These are phyloP conservation scores for Pollenia labialis DNA, from an alignment of 2,888 invertebrate genomes.

Conservation along the genomic window DNA sequence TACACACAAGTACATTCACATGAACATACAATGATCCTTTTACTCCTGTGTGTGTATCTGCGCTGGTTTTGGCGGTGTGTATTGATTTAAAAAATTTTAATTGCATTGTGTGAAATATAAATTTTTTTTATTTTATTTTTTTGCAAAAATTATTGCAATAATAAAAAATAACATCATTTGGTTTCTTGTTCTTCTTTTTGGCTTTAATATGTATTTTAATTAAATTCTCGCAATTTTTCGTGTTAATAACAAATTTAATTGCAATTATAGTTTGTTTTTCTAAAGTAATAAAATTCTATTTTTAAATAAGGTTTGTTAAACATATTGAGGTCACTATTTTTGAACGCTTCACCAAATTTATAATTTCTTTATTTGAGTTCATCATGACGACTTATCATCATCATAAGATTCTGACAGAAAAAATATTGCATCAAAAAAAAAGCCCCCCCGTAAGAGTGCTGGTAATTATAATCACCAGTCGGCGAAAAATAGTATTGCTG, in stretches of 20 bases:
- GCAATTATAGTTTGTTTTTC: constrained; percentile 45
- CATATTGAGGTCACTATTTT: too few relatives aligned
- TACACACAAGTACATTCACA: constrained; percentile 3
- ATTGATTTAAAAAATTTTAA: constrained; percentile 67
- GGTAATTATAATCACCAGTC: too few relatives aligned
- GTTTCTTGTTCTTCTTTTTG: constrained; percentile 26
- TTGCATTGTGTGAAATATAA: constrained; percentile 61
- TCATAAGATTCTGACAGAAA: too few relatives aligned
- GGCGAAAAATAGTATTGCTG: too few relatives aligned
- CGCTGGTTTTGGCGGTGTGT: constrained; percentile 32
- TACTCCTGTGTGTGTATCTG: neutral
- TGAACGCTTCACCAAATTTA: too few relatives aligned
- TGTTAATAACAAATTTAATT: constrained; percentile 70
- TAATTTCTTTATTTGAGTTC: too few relatives aligned
- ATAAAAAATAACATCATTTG: constrained; percentile 22
- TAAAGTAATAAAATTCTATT: neutral
- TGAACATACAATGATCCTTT: neutral
- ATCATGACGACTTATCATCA: too few relatives aligned
- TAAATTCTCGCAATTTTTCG: constrained; percentile 67
- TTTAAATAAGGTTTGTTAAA: neutral
- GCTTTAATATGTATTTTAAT: constrained; percentile 65
- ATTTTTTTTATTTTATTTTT: constrained; percentile 16
- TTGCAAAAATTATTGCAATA: constrained; percentile 57
- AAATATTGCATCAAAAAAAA: too few relatives aligned
- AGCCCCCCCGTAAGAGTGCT: too few relatives aligned